Percentiles rank a stretch among this genome's conserved stretches.
These are phyloP conservation scores for Phaonia tiefii DNA, from an alignment of 2,888 invertebrate genomes.

Conservation along the genomic window DNA sequence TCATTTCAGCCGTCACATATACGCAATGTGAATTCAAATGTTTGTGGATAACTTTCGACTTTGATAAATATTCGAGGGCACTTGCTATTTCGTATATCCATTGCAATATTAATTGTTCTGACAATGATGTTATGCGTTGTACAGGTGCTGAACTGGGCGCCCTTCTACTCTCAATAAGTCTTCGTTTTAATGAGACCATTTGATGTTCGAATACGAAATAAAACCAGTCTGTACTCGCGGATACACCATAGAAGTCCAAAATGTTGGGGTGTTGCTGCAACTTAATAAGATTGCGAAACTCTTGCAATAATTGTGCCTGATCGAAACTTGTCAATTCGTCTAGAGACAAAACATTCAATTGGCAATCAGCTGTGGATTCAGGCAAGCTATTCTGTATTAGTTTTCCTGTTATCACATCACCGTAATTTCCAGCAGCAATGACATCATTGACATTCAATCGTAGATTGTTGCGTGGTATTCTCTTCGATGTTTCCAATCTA, in stretches of 20 bases:
- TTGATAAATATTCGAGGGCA: conserved; percentile 87
- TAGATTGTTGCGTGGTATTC: conserved; percentile 85
- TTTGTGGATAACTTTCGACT: conserved; percentile 86
- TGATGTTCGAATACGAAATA: conserved; percentile 88
- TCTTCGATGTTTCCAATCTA: conserved; percentile 81
- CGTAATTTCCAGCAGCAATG: conserved; percentile 89
- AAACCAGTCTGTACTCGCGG: conserved; percentile 88
- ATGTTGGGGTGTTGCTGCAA: conserved; percentile 87
- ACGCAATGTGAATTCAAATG: conserved; percentile 88
- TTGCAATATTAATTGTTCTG: conserved; percentile 84
- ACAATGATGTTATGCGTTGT: conserved; percentile 82
- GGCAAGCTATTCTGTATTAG: conserved; percentile 80
- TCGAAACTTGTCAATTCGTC: conserved; percentile 81
- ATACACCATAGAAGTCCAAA: conserved; percentile 88
- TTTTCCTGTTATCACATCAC: conserved; percentile 87
- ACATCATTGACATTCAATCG: conserved; percentile 87
- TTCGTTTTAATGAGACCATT: conserved; percentile 86
- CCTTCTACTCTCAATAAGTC: conserved; percentile 84
- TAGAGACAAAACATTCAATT: conserved; percentile 85
- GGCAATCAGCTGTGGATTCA: conserved; percentile 76
- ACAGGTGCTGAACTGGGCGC: conserved; percentile 72
- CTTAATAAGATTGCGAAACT: conserved; percentile 87
- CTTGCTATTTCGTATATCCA: conserved; percentile 85
- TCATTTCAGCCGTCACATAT: conserved; percentile 84
- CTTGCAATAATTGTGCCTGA: conserved; percentile 84